A percentile compares a stretch with the other conserved stretches of the same genome.
Conservation (phyloP, 2,797 vertebrate genomes). For the Pseudochirops cupreus region DNA sequence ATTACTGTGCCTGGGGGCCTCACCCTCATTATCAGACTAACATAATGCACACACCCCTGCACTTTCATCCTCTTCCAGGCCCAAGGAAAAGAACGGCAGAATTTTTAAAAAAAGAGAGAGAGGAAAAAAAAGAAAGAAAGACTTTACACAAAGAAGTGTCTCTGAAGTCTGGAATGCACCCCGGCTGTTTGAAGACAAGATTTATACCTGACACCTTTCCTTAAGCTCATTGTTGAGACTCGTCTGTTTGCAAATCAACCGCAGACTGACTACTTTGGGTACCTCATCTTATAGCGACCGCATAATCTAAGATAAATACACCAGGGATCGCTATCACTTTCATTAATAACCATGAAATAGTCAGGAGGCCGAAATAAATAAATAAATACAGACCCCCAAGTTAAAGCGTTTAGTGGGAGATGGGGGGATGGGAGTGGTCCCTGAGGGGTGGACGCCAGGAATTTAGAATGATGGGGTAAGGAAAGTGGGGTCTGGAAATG, state of each 20-base stretch:
- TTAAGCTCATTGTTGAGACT: slow-evolving; percentile 92
- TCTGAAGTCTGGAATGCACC: slow-evolving; percentile 91
- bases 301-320: slow-evolving; percentile 93
- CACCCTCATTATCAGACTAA: slow-evolving; percentile 93
- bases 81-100: slow-evolving; percentile 84
- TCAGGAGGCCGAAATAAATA: slow-evolving; percentile 45
- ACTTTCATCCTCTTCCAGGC: slow-evolving; percentile 92
- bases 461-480: not conserved
- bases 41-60: slow-evolving; percentile 85
- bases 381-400: slow-evolving; percentile 25
- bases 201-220: slow-evolving; percentile 90
- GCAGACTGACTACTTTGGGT: slow-evolving; percentile 90
- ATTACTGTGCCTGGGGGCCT: slow-evolving; percentile 90
- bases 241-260: slow-evolving; percentile 93
- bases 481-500: not conserved
- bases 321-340: slow-evolving; percentile 89
- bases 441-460: not conserved
- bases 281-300: slow-evolving; percentile 92
- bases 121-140: slow-evolving; percentile 42
- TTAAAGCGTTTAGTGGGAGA: slow-evolving; percentile 51
- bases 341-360: slow-evolving; percentile 85
- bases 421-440: not conserved
- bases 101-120: slow-evolving; percentile 51
- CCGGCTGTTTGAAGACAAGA: slow-evolving; percentile 90
- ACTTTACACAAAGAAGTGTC: slow-evolving; percentile 87